These are phyloP conservation scores for Monarcha castaneiventris DNA, from an alignment of 2,113 vertebrate species.

Conservation along the genomic window DNA sequence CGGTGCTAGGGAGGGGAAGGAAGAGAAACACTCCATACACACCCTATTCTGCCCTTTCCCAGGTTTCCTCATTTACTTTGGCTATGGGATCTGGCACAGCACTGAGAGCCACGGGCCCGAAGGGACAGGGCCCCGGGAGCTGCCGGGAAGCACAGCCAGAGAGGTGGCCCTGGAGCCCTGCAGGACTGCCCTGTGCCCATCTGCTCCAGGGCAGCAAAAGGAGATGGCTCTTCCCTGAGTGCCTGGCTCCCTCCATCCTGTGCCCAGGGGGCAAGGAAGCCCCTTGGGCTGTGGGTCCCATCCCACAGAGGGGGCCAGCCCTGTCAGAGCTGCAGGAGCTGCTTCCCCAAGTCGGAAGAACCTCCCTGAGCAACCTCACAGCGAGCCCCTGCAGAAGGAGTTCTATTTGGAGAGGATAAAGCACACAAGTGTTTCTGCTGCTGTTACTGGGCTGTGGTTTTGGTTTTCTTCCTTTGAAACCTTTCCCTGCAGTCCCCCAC, in stretches of 20 bases:
- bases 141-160: fast-evolving
- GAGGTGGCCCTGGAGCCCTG: background rate
- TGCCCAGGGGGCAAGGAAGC: background rate
- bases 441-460: background rate
- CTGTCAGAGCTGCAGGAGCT: background rate
- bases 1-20: background rate
- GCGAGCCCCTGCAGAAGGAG: conserved; percentile 56
- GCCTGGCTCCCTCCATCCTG: background rate
- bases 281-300: background rate
- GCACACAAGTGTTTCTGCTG: conserved; percentile 53
- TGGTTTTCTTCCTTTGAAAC: conserved; percentile 5
- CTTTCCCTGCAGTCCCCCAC: background rate
- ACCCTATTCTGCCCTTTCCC: background rate
- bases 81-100: conserved; percentile 79
- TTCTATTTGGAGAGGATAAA: conserved; percentile 66
- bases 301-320: background rate
- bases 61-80: conserved; percentile 85
- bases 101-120: conserved; percentile 49
- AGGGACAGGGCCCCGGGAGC: background rate
- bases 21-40: too few species aligned
- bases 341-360: conserved; percentile 15
- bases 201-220: background rate
- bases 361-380: conserved; percentile 61
- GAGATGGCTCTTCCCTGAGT: background rate
- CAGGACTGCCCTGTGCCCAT: fast-evolving